These are phyloP conservation scores for Archilochus colubris DNA, from an alignment of 2,113 vertebrate genomes.

Conservation along the genomic window DNA sequence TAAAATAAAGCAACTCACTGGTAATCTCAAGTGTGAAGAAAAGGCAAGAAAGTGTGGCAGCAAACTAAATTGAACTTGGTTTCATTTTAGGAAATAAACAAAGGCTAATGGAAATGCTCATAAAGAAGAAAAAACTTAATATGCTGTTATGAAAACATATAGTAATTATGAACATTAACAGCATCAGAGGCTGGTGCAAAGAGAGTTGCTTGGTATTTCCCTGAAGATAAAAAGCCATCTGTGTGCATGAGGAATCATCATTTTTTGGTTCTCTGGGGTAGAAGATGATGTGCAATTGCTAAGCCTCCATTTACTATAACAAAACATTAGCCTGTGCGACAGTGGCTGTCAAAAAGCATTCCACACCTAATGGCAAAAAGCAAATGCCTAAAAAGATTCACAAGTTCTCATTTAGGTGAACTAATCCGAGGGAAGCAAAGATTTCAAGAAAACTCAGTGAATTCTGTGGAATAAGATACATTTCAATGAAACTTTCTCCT, in stretches of 20 bases:
- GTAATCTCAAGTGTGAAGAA: background rate
- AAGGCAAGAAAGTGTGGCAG: conserved; percentile 26
- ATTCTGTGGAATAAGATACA: background rate
- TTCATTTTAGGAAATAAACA: conserved; percentile 43
- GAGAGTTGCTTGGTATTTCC: conserved; percentile 37
- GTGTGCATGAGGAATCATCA: conserved; percentile 40
- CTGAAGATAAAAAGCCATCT: conserved; percentile 61
- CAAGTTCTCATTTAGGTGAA: background rate
- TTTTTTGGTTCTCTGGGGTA: conserved; percentile 10
- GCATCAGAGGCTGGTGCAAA: conserved; percentile 44
- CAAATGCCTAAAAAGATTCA: background rate
- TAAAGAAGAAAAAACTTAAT: conserved; percentile 50
- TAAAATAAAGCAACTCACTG: background rate
- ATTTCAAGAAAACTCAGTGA: background rate
- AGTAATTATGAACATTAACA: conserved; percentile 64
- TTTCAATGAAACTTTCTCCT: background rate
- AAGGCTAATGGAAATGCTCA: conserved; percentile 58
- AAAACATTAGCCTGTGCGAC: background rate
- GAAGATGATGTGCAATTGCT: background rate
- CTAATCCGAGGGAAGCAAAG: background rate
- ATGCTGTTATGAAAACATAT: conserved; percentile 55
- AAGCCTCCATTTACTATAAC: background rate
- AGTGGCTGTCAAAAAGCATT: background rate
- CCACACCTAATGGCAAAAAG: background rate
- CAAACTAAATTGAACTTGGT: background rate